Evolutionary conservation across 2,888 invertebrate genomes (phyloP), one percentile per base, ranked within the genome.

Genomic region (Drosophila nr. perissopoda): DNA sequence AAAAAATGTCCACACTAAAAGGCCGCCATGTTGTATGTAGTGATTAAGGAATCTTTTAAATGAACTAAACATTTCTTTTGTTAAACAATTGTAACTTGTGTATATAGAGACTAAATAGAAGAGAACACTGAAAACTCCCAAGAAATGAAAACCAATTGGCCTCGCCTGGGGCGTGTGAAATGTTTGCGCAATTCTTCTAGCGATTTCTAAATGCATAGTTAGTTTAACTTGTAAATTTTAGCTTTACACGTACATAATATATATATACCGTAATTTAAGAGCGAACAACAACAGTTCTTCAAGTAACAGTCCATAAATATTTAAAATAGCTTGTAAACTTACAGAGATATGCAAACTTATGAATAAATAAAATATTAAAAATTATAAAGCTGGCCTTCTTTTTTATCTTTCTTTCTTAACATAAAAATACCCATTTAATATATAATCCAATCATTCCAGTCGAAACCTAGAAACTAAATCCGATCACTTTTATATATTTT

Each of bases 181-280:
- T 75, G 67, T 68, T 66, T 65, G 58, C 71, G 62, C 70, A 68
- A 67, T 62, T 70, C 74, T 87, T 80, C 72, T 74, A 77, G 77
- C 79, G 73, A 73, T 82, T 81, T 83, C 79, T 60, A 75, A 74
- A 81, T 82, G 76, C 87, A 81, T 83, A 87, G 88, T 85, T 85
- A 86, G 84, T 85, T 84, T 83, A 87, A 82, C 82, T 86, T 90
- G 84, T 90, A 91, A 91, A 91, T 91, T 91, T 85, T 91, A 91
- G 91, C 90, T 91, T 91, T 91, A 91, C 89, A 72, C 65, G 48
- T 85, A 82, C 68, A 78, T 71, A 56, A 56, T 27, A 54, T 38
- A 52, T 25, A 56, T 38, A 67, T 70, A 68, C 38, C 78, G 63
- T 87, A 76, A 73, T 69, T 73, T 72, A 67, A 75, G 45, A 71